Conservation (phyloP, 1,140 invertebrate species). For the Calephelis nemesis region DNA sequence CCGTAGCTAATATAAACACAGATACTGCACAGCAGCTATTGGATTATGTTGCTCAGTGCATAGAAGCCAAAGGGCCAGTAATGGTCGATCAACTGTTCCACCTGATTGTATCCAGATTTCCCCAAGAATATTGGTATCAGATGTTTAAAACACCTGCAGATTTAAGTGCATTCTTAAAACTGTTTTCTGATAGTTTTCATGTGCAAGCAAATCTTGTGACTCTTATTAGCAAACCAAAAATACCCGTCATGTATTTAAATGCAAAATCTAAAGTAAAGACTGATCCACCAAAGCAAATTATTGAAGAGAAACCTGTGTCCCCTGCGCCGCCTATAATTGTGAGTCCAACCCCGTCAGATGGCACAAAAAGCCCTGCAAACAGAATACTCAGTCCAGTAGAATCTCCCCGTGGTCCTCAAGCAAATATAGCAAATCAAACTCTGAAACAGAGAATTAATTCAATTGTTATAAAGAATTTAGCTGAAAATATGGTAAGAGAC, state of each 20-base stretch:
- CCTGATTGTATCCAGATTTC: constrained; percentile 87
- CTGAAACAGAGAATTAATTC: constrained; percentile 93
- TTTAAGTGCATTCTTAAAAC: constrained; percentile 91
- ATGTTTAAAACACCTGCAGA: constrained; percentile 93
- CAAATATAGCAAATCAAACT: constrained; percentile 83
- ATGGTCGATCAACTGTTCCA: constrained; percentile 92
- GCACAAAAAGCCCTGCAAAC: constrained; percentile 64
- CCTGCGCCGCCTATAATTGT: constrained; percentile 55
- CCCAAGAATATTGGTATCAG: constrained; percentile 87
- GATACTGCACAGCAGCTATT: constrained; percentile 87
- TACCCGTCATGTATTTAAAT: constrained; percentile 80
- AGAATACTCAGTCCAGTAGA: constrained; percentile 70
- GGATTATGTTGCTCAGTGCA: constrained; percentile 88
- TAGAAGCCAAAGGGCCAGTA: constrained; percentile 88
- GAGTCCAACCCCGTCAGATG: constrained; percentile 72
- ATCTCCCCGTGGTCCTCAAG: constrained; percentile 71
- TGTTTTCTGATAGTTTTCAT: constrained; percentile 94
- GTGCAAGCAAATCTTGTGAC: constrained; percentile 94
- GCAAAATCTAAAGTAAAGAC: constrained; percentile 71
- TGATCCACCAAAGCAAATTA: constrained; percentile 69
- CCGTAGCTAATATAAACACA: constrained; percentile 89
- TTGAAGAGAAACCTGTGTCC: constrained; percentile 57
- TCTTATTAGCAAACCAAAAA: constrained; percentile 85
- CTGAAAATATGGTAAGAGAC: constrained; percentile 93
- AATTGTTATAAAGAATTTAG: constrained; percentile 92